phyloP scores from a whole-genome alignment of 92 coral and sea anemone species.

The Epizoanthus ramosus region DNA sequence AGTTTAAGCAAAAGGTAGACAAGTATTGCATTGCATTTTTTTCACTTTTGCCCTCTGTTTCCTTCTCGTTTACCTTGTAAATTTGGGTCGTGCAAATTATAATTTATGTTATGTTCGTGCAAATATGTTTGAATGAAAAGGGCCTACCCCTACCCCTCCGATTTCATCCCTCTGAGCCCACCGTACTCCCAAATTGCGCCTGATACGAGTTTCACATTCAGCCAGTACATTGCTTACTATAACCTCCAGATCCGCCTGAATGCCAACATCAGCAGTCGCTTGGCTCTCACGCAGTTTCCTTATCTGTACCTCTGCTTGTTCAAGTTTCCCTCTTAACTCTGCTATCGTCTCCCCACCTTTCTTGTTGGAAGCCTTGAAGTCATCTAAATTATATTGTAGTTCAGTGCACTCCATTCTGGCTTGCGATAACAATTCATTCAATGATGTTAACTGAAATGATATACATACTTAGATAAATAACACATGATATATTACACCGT shows the following conservation, averaged over 20 bases:
- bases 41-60: too few species aligned
- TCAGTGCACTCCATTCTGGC: constrained; percentile 4
- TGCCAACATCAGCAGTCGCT: neutral
- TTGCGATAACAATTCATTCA: constrained; percentile 18
- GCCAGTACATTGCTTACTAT: neutral
- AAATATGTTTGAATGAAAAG: too few species aligned
- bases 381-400: neutral
- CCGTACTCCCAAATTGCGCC: neutral
- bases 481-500: too few species aligned
- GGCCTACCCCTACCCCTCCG: too few species aligned
- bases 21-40: too few species aligned
- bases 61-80: too few species aligned
- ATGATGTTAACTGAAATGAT: neutral
- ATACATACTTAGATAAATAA: too few species aligned
- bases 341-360: neutral
- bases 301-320: neutral
- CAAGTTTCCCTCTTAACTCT: constrained; percentile 16
- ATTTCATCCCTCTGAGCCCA: too few species aligned
- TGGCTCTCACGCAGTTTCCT: constrained; percentile 8
- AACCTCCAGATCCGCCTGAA: neutral
- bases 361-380: neutral
- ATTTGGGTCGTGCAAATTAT: too few species aligned
- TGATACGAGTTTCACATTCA: neutral
- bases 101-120: too few species aligned
- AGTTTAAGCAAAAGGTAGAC: too few species aligned